A percentile compares a stretch with the other conserved stretches of the same genome.
These are phyloP conservation scores for Baryphthengus martii DNA, from an alignment of 2,113 vertebrate species.

Conservation along the genomic window DNA sequence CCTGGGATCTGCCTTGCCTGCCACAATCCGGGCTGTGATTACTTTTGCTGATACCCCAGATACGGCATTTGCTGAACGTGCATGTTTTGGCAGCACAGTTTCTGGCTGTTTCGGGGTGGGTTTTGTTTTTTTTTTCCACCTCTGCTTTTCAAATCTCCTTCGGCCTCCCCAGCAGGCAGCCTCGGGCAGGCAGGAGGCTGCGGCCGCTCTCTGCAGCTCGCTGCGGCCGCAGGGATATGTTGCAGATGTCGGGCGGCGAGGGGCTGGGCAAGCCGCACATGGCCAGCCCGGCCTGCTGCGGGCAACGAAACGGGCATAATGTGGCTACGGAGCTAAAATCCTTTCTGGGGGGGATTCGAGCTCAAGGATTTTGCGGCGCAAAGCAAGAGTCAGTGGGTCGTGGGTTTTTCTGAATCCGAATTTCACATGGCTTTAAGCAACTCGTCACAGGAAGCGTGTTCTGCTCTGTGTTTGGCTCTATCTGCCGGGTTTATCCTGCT, in stretches of 20 bases:
- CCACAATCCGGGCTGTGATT: background rate
- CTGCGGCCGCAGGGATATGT: background rate
- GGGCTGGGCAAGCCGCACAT: rapidly evolving
- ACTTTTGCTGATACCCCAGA: slow-evolving; percentile 3
- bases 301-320: background rate
- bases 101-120: background rate
- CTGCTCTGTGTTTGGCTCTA: background rate
- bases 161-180: background rate
- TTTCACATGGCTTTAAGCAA: background rate
- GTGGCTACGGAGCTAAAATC: background rate
- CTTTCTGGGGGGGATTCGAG: rapidly evolving
- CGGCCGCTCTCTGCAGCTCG: rapidly evolving
- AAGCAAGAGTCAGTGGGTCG: background rate
- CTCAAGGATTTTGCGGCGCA: background rate
- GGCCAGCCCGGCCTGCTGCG: background rate
- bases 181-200: background rate
- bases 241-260: background rate
- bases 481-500: background rate
- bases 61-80: background rate
- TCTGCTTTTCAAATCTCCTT: background rate
- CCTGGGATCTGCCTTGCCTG: background rate
- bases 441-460: background rate
- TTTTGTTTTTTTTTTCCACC: background rate
- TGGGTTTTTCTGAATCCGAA: background rate
- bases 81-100: background rate